These are phyloP conservation scores for Nudaria mundana DNA, from an alignment of 2,888 invertebrate genomes.

Conservation along the genomic window DNA sequence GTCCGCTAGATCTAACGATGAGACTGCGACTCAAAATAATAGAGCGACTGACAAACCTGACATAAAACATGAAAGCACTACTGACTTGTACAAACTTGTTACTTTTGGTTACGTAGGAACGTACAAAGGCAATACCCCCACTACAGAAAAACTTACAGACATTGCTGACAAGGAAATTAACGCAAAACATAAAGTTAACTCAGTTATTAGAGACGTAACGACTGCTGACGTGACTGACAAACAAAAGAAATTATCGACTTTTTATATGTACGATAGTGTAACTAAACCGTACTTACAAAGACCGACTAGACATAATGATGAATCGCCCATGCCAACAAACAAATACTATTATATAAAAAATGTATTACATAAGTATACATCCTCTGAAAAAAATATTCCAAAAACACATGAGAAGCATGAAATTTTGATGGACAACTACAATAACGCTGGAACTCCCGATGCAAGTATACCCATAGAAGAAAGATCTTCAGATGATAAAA, in stretches of 20 bases:
- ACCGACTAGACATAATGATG: slow-evolving; percentile 68
- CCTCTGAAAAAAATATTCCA: slow-evolving; percentile 27
- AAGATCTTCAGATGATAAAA: slow-evolving; percentile 54
- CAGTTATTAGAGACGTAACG: slow-evolving; percentile 62
- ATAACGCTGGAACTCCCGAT: slow-evolving; percentile 41
- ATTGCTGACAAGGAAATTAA: slow-evolving; percentile 24
- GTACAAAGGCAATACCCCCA: slow-evolving; percentile 53
- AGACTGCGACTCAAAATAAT: slow-evolving; percentile 33
- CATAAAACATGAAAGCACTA: slow-evolving; percentile 41
- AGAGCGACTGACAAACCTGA: slow-evolving; percentile 27
- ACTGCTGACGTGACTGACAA: slow-evolving; percentile 45
- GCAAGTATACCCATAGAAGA: slow-evolving; percentile 56
- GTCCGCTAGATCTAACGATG: slow-evolving; percentile 67
- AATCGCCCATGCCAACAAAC: slow-evolving; percentile 38
- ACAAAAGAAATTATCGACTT: slow-evolving; percentile 62
- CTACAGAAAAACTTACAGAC: slow-evolving; percentile 23
- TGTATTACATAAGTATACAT: slow-evolving; percentile 65
- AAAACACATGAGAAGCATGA: slow-evolving; percentile 24
- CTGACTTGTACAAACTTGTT: slow-evolving; percentile 67
- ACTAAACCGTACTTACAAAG: slow-evolving; percentile 65
- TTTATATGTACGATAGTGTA: slow-evolving; percentile 64
- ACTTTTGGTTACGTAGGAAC: slow-evolving; percentile 77
- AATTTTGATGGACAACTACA: slow-evolving; percentile 40
- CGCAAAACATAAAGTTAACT: slow-evolving; percentile 36
- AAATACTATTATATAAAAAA: slow-evolving; percentile 73